A percentile compares a stretch with the other conserved stretches of the same genome.
Conservation (phyloP, 35 echinoderm and acorn worm genomes). For the Amphiura filiformis region DNA sequence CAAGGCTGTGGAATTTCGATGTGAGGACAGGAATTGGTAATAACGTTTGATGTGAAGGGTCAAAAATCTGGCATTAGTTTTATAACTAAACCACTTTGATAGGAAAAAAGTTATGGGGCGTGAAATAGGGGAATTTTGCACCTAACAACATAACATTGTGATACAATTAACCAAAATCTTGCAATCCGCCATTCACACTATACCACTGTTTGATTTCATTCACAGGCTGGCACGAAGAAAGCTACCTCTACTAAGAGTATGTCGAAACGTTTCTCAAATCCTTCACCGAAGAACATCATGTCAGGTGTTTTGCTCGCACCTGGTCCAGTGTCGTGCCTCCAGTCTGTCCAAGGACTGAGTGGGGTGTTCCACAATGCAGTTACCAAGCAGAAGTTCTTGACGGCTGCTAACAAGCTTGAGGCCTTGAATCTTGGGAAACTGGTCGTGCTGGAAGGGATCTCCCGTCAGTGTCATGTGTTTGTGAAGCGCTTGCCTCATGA, state of each 20-base stretch:
- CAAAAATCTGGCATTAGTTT: too few relatives aligned
- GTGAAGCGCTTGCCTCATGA: neutral
- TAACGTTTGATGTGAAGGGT: too few relatives aligned
- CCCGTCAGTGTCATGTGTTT: neutral
- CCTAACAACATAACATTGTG: too few relatives aligned
- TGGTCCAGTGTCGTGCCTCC: neutral
- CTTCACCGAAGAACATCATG: neutral
- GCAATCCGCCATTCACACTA: neutral
- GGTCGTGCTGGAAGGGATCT: neutral
- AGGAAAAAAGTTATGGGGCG: too few relatives aligned
- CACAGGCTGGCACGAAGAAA: neutral
- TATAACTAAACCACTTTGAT: too few relatives aligned
- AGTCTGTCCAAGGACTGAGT: neutral
- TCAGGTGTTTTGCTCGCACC: neutral
- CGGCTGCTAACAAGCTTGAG: neutral
- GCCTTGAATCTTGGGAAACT: neutral
- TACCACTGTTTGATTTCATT: neutral
- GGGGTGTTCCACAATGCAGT: neutral
- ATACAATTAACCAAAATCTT: too few relatives aligned
- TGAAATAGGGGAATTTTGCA: too few relatives aligned
- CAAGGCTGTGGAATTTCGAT: too few relatives aligned
- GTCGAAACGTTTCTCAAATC: neutral
- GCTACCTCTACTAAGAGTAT: neutral
- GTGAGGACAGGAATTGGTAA: too few relatives aligned
- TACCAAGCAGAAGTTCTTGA: neutral